A percentile compares a stretch with the other conserved stretches of the same genome.
Conservation (phyloP, 2,797 vertebrate species). For the Lepus oiostolus region DNA sequence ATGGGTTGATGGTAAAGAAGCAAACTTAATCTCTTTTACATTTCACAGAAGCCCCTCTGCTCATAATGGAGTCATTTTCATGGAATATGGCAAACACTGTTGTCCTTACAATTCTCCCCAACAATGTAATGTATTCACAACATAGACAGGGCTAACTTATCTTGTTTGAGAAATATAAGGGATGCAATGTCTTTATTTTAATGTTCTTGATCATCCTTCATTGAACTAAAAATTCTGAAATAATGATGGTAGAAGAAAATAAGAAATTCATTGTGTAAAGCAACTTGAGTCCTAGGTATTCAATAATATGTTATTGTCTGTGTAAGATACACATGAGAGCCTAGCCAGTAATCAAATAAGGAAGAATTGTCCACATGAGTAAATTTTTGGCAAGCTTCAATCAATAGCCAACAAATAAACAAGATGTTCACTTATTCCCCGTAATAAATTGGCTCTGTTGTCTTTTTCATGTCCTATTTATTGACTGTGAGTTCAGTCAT, state of each 20-base stretch:
- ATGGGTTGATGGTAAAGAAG: neutral
- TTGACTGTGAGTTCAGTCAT: slow-evolving; percentile 61
- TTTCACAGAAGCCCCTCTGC: neutral
- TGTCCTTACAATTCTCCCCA: neutral
- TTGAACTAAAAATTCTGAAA: neutral
- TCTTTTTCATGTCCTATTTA: slow-evolving; percentile 16
- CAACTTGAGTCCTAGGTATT: neutral
- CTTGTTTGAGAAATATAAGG: neutral
- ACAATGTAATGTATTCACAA: neutral
- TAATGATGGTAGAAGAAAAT: neutral
- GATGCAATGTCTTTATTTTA: neutral
- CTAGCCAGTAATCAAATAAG: neutral
- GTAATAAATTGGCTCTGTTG: slow-evolving; percentile 33
- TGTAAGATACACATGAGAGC: neutral
- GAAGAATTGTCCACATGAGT: neutral
- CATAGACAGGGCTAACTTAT: neutral
- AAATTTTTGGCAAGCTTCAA: slow-evolving; percentile 15
- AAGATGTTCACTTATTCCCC: neutral
- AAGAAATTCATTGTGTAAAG: neutral
- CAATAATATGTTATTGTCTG: neutral
- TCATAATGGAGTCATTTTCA: neutral
- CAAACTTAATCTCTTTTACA: neutral
- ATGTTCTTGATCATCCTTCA: neutral
- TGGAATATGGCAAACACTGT: neutral
- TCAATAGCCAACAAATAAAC: neutral